Evolutionary conservation across 2,797 vertebrate species (phyloP).

Genomic region (Melanogrammus aeglefinus): DNA sequence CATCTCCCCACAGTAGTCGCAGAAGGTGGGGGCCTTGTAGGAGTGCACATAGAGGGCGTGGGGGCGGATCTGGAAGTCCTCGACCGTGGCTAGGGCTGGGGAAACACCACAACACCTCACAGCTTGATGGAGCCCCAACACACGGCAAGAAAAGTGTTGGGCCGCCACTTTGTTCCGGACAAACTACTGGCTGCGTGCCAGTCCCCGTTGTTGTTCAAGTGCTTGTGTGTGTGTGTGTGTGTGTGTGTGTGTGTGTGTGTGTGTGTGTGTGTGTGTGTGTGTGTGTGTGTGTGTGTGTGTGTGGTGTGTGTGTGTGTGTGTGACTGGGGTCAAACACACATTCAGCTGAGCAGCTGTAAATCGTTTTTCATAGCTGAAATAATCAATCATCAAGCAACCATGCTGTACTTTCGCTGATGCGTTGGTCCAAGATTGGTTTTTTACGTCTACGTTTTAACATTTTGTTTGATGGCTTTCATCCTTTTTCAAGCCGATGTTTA

Average conservation of each 20-base stretch:
- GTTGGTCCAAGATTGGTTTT: not conserved
- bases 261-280: not conserved
- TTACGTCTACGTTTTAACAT: too few species aligned
- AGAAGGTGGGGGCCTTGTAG: constrained; percentile 97
- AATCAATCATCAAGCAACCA: too few species aligned
- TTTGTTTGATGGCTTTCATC: too few species aligned
- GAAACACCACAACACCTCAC: constrained; percentile 41
- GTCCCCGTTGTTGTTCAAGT: not conserved
- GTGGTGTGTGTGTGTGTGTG: not conserved
- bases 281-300: too few species aligned
- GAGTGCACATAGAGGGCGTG: constrained; percentile 96
- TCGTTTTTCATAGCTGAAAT: not conserved
- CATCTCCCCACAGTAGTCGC: constrained; percentile 99
- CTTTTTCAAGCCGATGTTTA: too few species aligned
- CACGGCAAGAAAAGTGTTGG: not conserved
- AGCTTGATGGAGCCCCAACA: not conserved
- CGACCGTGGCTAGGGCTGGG: constrained; percentile 93
- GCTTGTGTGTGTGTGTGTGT: too few species aligned
- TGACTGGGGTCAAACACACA: too few species aligned
- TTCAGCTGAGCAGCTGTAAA: too few species aligned
- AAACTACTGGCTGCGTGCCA: not conserved
- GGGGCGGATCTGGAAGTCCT: constrained; percentile 98
- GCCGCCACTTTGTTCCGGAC: too few species aligned
- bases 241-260: too few species aligned
- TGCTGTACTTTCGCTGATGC: not conserved